These are phyloP conservation scores for Galerucella nymphaeae DNA, from an alignment of 2,888 invertebrate species.

Conservation along the genomic window DNA sequence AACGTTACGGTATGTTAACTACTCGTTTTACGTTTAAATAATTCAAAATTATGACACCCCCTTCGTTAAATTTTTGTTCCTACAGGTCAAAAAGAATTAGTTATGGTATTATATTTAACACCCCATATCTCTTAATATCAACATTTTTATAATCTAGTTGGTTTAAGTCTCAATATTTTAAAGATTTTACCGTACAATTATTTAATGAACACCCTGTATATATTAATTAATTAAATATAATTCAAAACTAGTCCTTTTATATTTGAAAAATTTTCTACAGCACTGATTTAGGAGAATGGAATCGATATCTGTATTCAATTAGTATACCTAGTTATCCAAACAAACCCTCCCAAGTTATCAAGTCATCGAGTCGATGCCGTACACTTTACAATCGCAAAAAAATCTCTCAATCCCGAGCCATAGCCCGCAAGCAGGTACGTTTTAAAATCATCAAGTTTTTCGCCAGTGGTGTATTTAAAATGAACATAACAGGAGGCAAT, in stretches of 20 bases:
- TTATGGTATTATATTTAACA: too few species aligned
- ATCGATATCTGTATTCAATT: conserved; percentile 21
- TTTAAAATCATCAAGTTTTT: conserved; percentile 18
- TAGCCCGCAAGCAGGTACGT: conserved; percentile 18
- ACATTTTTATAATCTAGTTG: too few species aligned
- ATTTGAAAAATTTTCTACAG: not conserved
- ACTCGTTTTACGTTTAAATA: not conserved
- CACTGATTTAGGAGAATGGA: not conserved
- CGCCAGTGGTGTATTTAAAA: conserved; percentile 4
- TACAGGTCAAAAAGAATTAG: too few species aligned
- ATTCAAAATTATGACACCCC: too few species aligned
- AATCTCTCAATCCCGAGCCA: conserved; percentile 20
- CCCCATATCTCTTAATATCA: too few species aligned
- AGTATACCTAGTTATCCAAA: conserved; percentile 18
- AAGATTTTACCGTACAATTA: too few species aligned
- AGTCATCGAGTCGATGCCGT: conserved; percentile 13
- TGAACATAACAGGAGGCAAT: not conserved
- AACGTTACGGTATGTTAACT: not conserved
- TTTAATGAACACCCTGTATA: too few species aligned
- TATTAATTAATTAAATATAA: too few species aligned
- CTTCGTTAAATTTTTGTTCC: too few species aligned
- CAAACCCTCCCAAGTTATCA: conserved; percentile 27
- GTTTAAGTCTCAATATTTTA: too few species aligned
- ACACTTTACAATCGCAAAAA: conserved; percentile 29
- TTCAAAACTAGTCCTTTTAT: not conserved